A percentile compares a stretch with the other conserved stretches of the same genome.
Evolutionary conservation across 2,888 invertebrate genomes (phyloP).

Genomic region (Caenorhabditis sulstoni): DNA sequence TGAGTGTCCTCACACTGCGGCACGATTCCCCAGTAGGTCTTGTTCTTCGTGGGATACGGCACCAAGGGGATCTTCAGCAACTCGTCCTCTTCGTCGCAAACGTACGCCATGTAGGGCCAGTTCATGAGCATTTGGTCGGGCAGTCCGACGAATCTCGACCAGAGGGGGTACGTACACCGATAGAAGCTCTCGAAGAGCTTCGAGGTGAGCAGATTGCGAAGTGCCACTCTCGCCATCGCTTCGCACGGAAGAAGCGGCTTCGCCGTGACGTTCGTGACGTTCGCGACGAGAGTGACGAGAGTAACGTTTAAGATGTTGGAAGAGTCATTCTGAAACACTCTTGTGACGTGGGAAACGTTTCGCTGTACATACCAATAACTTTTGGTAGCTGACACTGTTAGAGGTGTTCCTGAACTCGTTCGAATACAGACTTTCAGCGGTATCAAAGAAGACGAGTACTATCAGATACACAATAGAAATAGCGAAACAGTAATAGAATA

Average conservation of each 20-base stretch:
- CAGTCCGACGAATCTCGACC: neutral
- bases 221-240: neutral
- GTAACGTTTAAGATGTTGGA: too few species aligned
- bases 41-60: neutral
- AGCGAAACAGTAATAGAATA: constrained; percentile 11
- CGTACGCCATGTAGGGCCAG: constrained; percentile 13
- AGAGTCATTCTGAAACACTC: too few species aligned
- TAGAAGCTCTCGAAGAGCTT: neutral
- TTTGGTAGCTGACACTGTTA: too few species aligned
- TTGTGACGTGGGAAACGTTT: too few species aligned
- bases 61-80: constrained; percentile 3
- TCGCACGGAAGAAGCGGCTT: neutral
- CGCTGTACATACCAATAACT: too few species aligned
- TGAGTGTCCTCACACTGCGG: constrained; percentile 6
- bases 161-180: neutral
- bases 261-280: neutral
- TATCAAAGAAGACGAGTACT: neutral
- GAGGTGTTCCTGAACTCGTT: neutral
- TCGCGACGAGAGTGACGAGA: too few species aligned
- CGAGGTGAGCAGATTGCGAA: neutral
- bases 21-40: constrained; percentile 19
- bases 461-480: neutral
- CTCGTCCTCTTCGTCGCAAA: constrained; percentile 14
- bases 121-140: constrained; percentile 1
- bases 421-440: neutral